Evolutionary conservation across 2,888 invertebrate genomes (phyloP).

Genomic region (Drosophila mulleri): DNA sequence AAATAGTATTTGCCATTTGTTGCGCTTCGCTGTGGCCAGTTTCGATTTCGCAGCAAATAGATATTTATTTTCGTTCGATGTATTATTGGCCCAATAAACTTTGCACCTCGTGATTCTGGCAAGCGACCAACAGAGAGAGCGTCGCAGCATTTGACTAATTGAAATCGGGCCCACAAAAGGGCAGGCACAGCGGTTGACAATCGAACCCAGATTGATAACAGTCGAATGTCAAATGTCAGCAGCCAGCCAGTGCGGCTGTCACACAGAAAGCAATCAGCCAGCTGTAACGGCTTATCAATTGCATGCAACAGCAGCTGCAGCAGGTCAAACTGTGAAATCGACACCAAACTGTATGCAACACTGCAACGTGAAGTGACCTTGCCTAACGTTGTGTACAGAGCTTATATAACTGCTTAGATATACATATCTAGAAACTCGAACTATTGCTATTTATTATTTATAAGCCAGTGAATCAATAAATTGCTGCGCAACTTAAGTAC

Average conservation of each 20-base stretch:
- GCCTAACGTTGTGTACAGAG: background rate
- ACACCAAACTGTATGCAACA: conserved; percentile 15
- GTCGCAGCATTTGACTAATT: conserved; percentile 32
- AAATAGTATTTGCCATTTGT: conserved; percentile 61
- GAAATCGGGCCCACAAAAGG: conserved; percentile 14
- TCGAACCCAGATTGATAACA: conserved; percentile 15
- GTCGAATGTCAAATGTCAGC: conserved; percentile 21
- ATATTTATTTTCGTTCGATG: conserved; percentile 27
- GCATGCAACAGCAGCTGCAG: conserved; percentile 1
- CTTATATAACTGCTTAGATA: background rate
- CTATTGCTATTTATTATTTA: conserved; percentile 11
- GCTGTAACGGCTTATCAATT: conserved; percentile 13
- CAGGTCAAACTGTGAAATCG: conserved; percentile 21
- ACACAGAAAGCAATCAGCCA: conserved; percentile 4
- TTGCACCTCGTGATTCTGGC: conserved; percentile 69
- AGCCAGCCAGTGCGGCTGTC: background rate
- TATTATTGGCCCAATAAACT: conserved; percentile 77
- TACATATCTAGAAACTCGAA: background rate
- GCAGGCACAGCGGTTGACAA: background rate
- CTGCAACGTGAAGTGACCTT: conserved; percentile 18
- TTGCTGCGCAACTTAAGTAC: background rate
- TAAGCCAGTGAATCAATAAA: background rate
- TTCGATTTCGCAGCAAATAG: conserved; percentile 49
- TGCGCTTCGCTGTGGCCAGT: conserved; percentile 28
- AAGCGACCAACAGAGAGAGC: conserved; percentile 45